These are phyloP conservation scores for Drosophila formosana DNA, from an alignment of 2,888 invertebrate genomes.

Conservation along the genomic window DNA sequence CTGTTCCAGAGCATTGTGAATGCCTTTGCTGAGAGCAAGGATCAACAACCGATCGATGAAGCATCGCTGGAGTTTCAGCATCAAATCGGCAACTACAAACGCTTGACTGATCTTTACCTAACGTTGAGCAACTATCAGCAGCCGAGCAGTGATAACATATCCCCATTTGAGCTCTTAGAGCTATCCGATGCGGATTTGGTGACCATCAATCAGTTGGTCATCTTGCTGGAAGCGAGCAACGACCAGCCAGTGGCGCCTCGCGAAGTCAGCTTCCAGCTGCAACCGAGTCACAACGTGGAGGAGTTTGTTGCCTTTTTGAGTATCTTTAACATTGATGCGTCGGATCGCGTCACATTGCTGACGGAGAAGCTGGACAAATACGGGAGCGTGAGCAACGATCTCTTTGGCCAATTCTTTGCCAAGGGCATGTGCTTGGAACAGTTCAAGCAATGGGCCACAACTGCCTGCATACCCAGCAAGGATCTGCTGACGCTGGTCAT, in stretches of 20 bases:
- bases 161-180: slow-evolving; percentile 58
- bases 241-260: slow-evolving; percentile 69
- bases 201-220: slow-evolving; percentile 88
- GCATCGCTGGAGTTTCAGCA: slow-evolving; percentile 77
- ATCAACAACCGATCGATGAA: slow-evolving; percentile 30
- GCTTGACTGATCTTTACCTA: slow-evolving; percentile 82
- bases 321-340: slow-evolving; percentile 77
- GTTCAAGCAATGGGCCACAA: slow-evolving; percentile 71
- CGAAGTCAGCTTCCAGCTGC: slow-evolving; percentile 87
- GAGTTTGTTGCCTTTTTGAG: slow-evolving; percentile 87
- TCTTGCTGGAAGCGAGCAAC: slow-evolving; percentile 85
- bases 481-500: slow-evolving; percentile 90
- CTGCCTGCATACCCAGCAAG: slow-evolving; percentile 85
- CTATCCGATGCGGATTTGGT: slow-evolving; percentile 85
- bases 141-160: slow-evolving; percentile 54
- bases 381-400: slow-evolving; percentile 76
- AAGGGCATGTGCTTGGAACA: slow-evolving; percentile 85
- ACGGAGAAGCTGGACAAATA: slow-evolving; percentile 79
- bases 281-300: slow-evolving; percentile 84
- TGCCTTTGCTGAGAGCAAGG: slow-evolving; percentile 73
- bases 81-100: slow-evolving; percentile 74
- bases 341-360: slow-evolving; percentile 83
- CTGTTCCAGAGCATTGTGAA: slow-evolving; percentile 86
- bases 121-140: slow-evolving; percentile 50
- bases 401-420: slow-evolving; percentile 80